These are phyloP conservation scores for Allacma fusca DNA, from an alignment of 2,888 invertebrate genomes.

Conservation along the genomic window DNA sequence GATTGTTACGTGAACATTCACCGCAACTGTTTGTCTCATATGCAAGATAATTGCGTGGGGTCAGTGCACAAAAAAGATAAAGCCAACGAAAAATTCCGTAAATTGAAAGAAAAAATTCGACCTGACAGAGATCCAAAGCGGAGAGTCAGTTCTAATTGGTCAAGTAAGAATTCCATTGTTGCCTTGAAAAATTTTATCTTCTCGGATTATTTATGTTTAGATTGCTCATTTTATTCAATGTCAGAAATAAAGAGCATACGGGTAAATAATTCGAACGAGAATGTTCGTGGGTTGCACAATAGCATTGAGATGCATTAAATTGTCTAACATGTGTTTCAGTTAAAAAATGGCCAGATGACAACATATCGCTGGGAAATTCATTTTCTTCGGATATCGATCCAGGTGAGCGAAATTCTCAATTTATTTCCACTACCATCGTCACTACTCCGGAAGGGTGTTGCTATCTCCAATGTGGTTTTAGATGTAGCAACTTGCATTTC, in stretches of 20 bases:
- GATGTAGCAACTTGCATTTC: too few relatives aligned
- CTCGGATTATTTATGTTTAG: neutral
- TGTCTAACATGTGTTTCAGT: constrained; percentile 19
- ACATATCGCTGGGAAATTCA: constrained; percentile 25
- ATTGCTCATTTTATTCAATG: too few relatives aligned
- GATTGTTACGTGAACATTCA: constrained; percentile 90
- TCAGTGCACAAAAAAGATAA: constrained; percentile 67
- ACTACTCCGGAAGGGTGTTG: neutral
- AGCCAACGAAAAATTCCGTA: constrained; percentile 75
- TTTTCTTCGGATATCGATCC: constrained; percentile 42
- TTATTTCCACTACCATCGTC: neutral
- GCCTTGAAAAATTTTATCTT: neutral
- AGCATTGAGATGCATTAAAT: too few relatives aligned
- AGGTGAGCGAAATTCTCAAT: constrained; percentile 35
- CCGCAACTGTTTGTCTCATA: constrained; percentile 78
- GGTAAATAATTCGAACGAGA: too few relatives aligned
- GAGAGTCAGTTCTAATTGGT: constrained; percentile 37
- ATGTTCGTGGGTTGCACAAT: too few relatives aligned
- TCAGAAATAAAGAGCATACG: too few relatives aligned
- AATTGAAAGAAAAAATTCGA: constrained; percentile 75
- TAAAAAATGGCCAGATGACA: constrained; percentile 42
- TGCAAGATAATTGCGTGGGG: constrained; percentile 84
- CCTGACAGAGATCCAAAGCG: constrained; percentile 61
- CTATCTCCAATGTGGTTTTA: too few relatives aligned
- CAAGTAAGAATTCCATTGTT: constrained; percentile 22